Conservation (phyloP, 1,140 invertebrate genomes). For the Pantala flavescens region DNA sequence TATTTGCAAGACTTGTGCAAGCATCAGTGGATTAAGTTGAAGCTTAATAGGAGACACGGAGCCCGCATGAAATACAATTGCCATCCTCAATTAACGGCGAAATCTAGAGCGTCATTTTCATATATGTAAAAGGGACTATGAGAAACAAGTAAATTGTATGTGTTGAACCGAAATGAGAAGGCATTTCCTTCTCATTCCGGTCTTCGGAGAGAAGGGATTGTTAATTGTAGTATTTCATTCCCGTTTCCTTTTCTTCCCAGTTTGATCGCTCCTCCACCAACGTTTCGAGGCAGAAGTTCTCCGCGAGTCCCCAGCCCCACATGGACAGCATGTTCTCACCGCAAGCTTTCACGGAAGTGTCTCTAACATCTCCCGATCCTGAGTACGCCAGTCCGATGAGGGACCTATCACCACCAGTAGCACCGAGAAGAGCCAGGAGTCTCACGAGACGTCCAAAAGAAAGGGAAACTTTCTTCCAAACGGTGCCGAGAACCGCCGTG, state of each 20-base stretch:
- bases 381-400: not conserved
- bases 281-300: not conserved
- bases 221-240: too few relatives aligned
- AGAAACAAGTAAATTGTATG: too few relatives aligned
- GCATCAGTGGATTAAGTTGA: too few relatives aligned
- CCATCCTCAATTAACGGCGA: too few relatives aligned
- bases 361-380: not conserved
- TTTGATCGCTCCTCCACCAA: not conserved
- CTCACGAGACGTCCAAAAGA: not conserved
- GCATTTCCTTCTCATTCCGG: too few relatives aligned
- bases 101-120: too few relatives aligned
- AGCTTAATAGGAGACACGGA: too few relatives aligned
- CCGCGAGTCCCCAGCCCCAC: not conserved
- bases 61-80: too few relatives aligned
- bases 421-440: not conserved
- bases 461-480: not conserved
- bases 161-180: too few relatives aligned
- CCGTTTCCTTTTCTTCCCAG: not conserved
- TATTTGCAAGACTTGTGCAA: too few relatives aligned
- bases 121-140: too few relatives aligned
- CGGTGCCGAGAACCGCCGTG: not conserved
- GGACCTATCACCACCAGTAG: not conserved
- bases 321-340: not conserved
- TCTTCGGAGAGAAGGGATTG: too few relatives aligned
- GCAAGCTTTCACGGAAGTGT: not conserved